These are phyloP conservation scores for Dryobates pubescens DNA, from an alignment of 2,797 vertebrate species.

Conservation along the genomic window DNA sequence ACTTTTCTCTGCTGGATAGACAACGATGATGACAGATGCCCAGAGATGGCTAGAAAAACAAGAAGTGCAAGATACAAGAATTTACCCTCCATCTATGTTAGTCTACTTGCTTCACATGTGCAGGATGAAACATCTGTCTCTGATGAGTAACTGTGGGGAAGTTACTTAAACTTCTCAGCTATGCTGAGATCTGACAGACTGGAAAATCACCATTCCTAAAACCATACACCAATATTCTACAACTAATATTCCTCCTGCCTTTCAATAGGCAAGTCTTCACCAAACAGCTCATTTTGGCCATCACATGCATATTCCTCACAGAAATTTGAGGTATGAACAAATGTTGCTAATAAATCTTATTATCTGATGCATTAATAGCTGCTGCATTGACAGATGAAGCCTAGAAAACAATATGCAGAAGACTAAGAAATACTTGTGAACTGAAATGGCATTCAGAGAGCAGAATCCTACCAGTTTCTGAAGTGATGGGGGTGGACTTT, in stretches of 20 bases:
- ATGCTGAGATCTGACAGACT: not conserved
- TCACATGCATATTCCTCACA: not conserved
- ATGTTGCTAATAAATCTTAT: not conserved
- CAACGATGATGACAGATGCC: not conserved
- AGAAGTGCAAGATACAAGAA: not conserved
- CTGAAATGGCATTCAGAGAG: not conserved
- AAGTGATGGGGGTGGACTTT: not conserved
- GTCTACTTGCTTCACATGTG: not conserved
- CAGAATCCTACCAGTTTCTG: not conserved
- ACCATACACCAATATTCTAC: not conserved
- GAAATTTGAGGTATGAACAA: not conserved
- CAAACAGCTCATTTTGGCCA: not conserved
- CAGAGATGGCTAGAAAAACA: not conserved
- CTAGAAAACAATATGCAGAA: not conserved
- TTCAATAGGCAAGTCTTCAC: not conserved
- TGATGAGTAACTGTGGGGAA: not conserved
- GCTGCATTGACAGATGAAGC: not conserved
- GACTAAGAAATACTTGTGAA: not conserved
- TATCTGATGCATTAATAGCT: not conserved
- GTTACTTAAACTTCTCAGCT: constrained; percentile 1
- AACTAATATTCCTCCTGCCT: not conserved
- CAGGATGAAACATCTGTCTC: not conserved
- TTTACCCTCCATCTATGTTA: not conserved
- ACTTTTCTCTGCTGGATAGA: not conserved
- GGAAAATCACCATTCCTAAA: not conserved